Conservation (phyloP, 2,797 vertebrate genomes). For the Otus scops region DNA sequence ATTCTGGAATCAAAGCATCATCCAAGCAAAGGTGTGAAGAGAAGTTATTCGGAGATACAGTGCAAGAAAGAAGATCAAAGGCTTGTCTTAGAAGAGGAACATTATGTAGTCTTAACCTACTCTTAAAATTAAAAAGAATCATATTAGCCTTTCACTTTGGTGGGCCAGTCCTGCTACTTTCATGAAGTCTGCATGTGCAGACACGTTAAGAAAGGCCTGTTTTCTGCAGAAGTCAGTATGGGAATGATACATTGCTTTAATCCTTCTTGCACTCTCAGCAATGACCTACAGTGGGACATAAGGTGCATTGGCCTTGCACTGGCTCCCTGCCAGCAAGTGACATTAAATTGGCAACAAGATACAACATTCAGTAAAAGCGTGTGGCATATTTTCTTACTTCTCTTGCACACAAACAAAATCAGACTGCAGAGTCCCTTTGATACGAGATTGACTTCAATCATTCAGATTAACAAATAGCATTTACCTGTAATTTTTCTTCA, state of each 20-base stretch:
- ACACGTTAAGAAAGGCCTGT: neutral
- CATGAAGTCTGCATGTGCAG: neutral
- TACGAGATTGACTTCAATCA: neutral
- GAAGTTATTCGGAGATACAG: neutral
- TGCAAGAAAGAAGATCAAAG: neutral
- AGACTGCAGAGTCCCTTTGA: neutral
- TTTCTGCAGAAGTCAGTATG: neutral
- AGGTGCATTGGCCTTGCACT: neutral
- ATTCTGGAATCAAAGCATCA: neutral
- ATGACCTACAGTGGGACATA: neutral
- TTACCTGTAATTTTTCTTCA: neutral
- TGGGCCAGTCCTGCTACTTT: neutral
- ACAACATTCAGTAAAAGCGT: neutral
- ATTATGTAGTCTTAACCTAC: neutral
- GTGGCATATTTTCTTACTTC: neutral
- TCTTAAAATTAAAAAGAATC: neutral
- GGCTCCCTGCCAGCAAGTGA: neutral
- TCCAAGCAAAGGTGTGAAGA: neutral
- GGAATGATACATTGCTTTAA: neutral
- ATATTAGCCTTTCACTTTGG: neutral
- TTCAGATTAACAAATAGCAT: neutral
- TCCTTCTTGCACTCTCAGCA: rapidly evolving
- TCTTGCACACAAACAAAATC: neutral
- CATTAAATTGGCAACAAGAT: neutral
- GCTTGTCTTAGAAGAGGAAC: neutral